Evolutionary conservation across 2,113 vertebrate genomes (phyloP), one percentile per base, ranked within the genome.

Genomic region (Ciconia stormi): DNA sequence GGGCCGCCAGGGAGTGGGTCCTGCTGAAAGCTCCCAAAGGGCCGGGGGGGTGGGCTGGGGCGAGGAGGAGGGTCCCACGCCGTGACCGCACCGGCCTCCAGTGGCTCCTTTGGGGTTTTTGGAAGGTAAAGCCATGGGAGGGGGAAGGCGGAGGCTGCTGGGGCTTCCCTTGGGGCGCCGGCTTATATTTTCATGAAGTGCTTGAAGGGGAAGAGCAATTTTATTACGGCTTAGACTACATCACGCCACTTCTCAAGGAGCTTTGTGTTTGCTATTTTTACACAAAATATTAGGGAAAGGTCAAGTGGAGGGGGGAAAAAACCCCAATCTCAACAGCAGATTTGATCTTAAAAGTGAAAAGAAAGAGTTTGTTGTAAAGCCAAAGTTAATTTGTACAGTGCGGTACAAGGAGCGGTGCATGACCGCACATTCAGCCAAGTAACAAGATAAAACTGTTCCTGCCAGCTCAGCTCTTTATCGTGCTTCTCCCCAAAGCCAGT

Each of bases 21-120:
- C 67, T 69, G 46, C 52, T 73, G 66, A 59, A 32, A 62, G 27
- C 56, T 38, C 36, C 50, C 23, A 12, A 25, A 30, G 29, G 21
- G 34, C n/a, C 13, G 13, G 46, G 21, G 1, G 18, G 11, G 29
- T 69, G 47, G 32, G 42, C 34, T 32, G 32, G 55, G 19, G 32
- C 2, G 4, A 47, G 42, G 32, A 74, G 56, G 14, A 56, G 40
- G 16, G 67, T 84, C 53, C n/a, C 2, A 1, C 0, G 2, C 23
- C 4, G 2, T 30, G 59, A 61, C 49, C 1, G 2, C n/a, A 17
- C 21, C 1, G 1, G 34, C 22, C 16, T 42, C 46, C 23, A 20
- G 53, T 36, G 32, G 34, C n/a, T 59, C 34, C 52, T 80, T 13
- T 21, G 27, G 32, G 46, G 21, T 29, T 92, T 84, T 74, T 27